Percentiles rank a stretch among this genome's conserved stretches.
These are phyloP conservation scores for human (Homo sapiens) DNA, from an alignment of 2,113 vertebrate genomes.

Conservation along the genomic window DNA sequence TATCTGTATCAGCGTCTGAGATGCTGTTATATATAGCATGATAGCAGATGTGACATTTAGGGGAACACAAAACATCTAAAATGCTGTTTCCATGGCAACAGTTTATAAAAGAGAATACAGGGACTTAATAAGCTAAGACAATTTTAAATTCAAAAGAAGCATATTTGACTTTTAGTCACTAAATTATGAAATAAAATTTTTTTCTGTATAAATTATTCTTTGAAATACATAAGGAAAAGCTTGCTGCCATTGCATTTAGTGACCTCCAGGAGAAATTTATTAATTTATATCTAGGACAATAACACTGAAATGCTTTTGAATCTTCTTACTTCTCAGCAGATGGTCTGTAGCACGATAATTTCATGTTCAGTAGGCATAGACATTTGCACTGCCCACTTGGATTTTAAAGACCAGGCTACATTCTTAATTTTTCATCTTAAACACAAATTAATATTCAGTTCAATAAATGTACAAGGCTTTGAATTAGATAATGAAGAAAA, in stretches of 20 bases:
- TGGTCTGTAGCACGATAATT: neutral
- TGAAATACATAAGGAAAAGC: neutral
- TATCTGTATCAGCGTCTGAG: neutral
- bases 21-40: neutral
- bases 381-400: neutral
- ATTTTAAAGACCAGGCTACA: neutral
- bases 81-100: neutral
- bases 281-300: neutral
- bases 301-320: neutral
- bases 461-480: neutral
- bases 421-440: neutral
- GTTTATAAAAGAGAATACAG: neutral
- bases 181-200: neutral
- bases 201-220: neutral
- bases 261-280: neutral
- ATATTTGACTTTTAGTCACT: neutral
- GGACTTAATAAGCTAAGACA: constrained; percentile 9
- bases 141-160: constrained; percentile 23
- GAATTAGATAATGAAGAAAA: neutral
- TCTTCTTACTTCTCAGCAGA: neutral
- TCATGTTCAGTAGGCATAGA: neutral
- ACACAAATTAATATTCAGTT: neutral
- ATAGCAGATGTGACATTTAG: constrained; percentile 14
- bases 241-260: neutral
- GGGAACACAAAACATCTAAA: neutral